Evolutionary conservation across 1,140 invertebrate genomes (phyloP).

Genomic region (Bicyclus anynana): DNA sequence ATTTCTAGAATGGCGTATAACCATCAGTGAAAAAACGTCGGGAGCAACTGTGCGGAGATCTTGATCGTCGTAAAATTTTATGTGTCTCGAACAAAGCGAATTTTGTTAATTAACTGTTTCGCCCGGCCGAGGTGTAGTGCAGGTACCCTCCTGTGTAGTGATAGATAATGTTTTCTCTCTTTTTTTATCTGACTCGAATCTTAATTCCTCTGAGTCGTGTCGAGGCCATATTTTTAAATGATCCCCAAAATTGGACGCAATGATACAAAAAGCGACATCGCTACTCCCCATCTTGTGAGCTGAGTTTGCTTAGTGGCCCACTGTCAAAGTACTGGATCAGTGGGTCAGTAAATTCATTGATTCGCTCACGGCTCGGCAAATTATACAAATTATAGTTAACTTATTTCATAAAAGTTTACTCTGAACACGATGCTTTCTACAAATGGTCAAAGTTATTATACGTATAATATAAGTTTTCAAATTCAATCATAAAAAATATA

Average conservation of each 20-base stretch:
- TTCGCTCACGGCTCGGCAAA: no score
- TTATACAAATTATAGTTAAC: no score
- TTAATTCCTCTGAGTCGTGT: conserved; percentile 40
- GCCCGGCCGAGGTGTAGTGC: conserved; percentile 38
- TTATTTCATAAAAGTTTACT: no score
- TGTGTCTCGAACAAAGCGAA: conserved; percentile 73
- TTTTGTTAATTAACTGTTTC: conserved; percentile 74
- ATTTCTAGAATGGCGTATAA: conserved; percentile 21
- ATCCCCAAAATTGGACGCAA: conserved; percentile 26
- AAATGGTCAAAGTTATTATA: no score
- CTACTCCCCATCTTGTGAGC: background rate
- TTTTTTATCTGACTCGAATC: conserved; percentile 55
- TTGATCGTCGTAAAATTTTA: conserved; percentile 76
- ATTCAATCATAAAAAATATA: no score
- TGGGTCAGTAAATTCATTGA: no score
- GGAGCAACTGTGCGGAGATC: conserved; percentile 49
- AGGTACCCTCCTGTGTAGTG: conserved; percentile 47
- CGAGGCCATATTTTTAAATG: conserved; percentile 36
- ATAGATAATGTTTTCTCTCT: conserved; percentile 61
- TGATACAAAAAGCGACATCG: background rate
- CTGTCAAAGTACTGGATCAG: background rate
- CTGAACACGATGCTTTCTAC: no score
- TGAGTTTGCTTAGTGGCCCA: background rate
- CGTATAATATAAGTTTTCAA: no score
- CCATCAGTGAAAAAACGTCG: conserved; percentile 31